Evolutionary conservation across 2,888 invertebrate genomes (phyloP), one percentile per base, ranked within the genome.

Genomic region (Nephrotoma appendiculata): DNA sequence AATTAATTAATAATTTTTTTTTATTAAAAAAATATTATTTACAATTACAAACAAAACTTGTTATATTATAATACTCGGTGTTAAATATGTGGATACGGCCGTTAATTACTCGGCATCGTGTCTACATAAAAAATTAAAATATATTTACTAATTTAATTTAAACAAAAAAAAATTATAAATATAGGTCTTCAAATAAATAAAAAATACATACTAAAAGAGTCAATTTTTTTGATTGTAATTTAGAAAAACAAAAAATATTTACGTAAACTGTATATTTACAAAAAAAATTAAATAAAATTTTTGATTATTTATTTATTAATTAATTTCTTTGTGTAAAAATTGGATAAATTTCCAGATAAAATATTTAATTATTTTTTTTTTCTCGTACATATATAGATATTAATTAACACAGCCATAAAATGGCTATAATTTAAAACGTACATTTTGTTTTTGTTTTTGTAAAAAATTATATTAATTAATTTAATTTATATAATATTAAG

Each of bases 171-270:
- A 89, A 88, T 89, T 86, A 83, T 83, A 90, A 91, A 90, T 90
- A 91, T 42, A 84, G 43, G 41, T 42, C 41, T 42, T 84, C 43
- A 42, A 84, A 84, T 89, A 52, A 86, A 86, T 90, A 87, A 86
- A 83, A 71, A 19, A 71, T 12, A 86, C 71, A 90, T 91, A 91
- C 91, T 91, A 91, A 91, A 91, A 91, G 91, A 91, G 91, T 91
- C 91, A 91, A 91, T 91, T 91, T 91, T 90, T 89, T 90, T 84
- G 71, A 71, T 71, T 71, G 71, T 71, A 71, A 71, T 71, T 71
- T 71, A 71, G 71, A 71, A 31, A 31, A 31, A 71, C 71, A 19
- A 71, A 31, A 31, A 31, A 9, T 71, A 71, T 71, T 71, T 71
- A 71, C 71, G 2, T 15, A 57, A 57, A 31, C 31, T 71, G 71